Evolutionary conservation across 2,797 vertebrate genomes (phyloP), one percentile per base, ranked within the genome.

Genomic region (Etheostoma nigrum): DNA sequence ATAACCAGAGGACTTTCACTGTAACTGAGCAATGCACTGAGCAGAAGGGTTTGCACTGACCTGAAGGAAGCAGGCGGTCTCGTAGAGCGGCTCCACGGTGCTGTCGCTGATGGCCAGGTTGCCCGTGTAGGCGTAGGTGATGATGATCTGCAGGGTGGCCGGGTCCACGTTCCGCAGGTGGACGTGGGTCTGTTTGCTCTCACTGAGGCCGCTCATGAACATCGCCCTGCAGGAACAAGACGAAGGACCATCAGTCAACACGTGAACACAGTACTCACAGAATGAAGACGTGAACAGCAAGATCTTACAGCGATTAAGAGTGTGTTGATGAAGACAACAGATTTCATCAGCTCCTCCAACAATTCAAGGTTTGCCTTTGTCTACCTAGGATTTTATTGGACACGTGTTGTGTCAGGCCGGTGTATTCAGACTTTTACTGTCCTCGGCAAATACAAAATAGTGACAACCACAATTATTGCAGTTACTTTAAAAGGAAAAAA

Each of bases 51-150:
- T 15, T n/a, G 55, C 2, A 45, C 93, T 44, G 87, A 99, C 98
- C 98, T 99, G 98, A 47, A 99, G 92, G 93, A 99, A 99, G 95
- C 98, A 99, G 76, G 98, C 98, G 0, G 98, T 99, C 93, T 99
- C 98, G 65, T 99, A 99, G 47, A 99, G 97, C 82, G 97, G 97
- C 91, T 99, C 98, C 33, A 99, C 98, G 0, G 96, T 99, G 95
- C 96, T 94, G 94, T 99, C 98, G 0, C 89, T 98, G 92, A 99
- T 96, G 86, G 96, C 95, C 95, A 99, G 91, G 94, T 98, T 97
- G 79, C 98, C 98, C n/a, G 98, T 99, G 93, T 99, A 99, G 3
- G 98, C 97, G 0, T 99, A 99, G 7, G 95, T 93, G 91, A 99
- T 99, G 93, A 99, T 98, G 79, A 97, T 97, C 91, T 99, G 97